These are phyloP conservation scores for Pasiphila rectangulata DNA, from an alignment of 2,888 invertebrate genomes.

Conservation along the genomic window DNA sequence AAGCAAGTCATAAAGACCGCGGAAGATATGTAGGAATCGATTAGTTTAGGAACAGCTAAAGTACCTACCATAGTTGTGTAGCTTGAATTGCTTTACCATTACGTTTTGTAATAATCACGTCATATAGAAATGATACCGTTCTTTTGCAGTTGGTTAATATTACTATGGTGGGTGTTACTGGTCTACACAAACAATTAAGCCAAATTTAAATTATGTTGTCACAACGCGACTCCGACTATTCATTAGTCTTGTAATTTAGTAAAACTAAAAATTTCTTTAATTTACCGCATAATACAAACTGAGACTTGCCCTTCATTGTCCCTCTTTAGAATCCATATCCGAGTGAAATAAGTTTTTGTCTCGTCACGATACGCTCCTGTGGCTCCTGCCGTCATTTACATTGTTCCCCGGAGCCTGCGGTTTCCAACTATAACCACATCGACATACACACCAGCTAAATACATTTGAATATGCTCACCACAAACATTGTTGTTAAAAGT, in stretches of 20 bases:
- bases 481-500: slow-evolving; percentile 49
- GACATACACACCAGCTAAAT: slow-evolving; percentile 48
- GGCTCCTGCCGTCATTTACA: slow-evolving; percentile 55
- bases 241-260: slow-evolving; percentile 50
- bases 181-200: no score
- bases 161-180: no score
- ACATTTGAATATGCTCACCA: slow-evolving; percentile 49
- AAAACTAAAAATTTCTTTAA: slow-evolving; percentile 67
- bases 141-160: no score
- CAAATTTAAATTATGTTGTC: not conserved
- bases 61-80: no score
- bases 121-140: no score
- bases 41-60: no score
- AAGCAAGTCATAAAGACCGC: no score
- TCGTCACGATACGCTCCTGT: slow-evolving; percentile 63
- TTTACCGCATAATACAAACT: slow-evolving; percentile 72
- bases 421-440: slow-evolving; percentile 65
- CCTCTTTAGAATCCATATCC: slow-evolving; percentile 69
- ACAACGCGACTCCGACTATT: slow-evolving; percentile 44
- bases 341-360: slow-evolving; percentile 71
- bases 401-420: slow-evolving; percentile 65
- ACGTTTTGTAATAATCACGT: no score
- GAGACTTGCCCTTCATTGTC: slow-evolving; percentile 66
- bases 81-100: no score
- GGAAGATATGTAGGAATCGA: no score